These are phyloP conservation scores for Caenorhabditis parvicauda DNA, from an alignment of 2,888 invertebrate genomes.

Conservation along the genomic window DNA sequence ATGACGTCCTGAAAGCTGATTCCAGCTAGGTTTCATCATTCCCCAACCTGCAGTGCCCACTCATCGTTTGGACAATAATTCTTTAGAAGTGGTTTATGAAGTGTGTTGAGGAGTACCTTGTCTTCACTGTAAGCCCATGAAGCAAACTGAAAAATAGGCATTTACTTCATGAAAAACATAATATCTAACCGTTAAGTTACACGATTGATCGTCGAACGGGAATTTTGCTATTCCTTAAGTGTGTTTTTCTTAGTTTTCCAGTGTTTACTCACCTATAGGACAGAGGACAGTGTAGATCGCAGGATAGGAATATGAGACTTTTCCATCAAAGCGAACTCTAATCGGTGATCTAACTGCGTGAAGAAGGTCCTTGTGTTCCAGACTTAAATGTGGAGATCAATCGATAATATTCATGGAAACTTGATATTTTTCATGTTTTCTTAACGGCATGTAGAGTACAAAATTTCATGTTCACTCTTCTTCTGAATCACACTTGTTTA, in stretches of 20 bases:
- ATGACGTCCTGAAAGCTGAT: constrained; percentile 32
- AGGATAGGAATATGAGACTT: constrained; percentile 47
- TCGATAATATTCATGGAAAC: no score
- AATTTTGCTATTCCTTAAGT: constrained; percentile 44
- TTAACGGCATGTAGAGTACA: no score
- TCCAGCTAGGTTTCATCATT: background rate
- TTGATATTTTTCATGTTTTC: no score
- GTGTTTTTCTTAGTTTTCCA: no score
- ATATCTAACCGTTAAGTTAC: constrained; percentile 34
- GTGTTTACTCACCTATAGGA: constrained; percentile 36
- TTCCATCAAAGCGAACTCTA: constrained; percentile 39
- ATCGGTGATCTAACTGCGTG: constrained; percentile 45
- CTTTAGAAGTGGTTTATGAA: constrained; percentile 34
- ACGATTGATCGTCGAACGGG: constrained; percentile 51
- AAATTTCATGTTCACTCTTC: no score
- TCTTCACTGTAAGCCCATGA: constrained; percentile 53
- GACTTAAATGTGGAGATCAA: constrained; percentile 24
- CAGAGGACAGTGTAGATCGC: constrained; percentile 52
- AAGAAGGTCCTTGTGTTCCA: constrained; percentile 46
- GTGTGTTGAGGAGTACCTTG: constrained; percentile 42
- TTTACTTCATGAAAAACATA: background rate
- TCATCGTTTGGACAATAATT: constrained; percentile 51
- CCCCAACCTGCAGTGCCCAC: constrained; percentile 46
- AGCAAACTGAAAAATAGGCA: constrained; percentile 36
- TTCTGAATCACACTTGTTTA: no score